These are phyloP conservation scores for Struthio camelus DNA, from an alignment of 2,113 vertebrate genomes.

Conservation along the genomic window DNA sequence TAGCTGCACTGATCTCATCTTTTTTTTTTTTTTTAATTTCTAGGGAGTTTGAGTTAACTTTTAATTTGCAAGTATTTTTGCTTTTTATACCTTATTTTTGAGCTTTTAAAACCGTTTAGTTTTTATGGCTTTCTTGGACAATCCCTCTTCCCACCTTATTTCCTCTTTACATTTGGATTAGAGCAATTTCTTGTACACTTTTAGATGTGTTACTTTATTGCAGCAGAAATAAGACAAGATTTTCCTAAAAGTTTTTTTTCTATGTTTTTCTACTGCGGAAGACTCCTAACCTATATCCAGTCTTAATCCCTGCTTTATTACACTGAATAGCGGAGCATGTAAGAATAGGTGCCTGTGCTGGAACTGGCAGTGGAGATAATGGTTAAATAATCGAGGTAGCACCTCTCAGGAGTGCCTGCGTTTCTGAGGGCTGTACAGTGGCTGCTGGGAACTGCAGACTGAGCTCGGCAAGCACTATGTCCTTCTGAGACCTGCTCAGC, in stretches of 20 bases:
- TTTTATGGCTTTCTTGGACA: not conserved
- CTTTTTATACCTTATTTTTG: not conserved
- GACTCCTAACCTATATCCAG: not conserved
- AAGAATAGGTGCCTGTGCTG: not conserved
- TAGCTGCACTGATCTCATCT: no score
- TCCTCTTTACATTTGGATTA: not conserved
- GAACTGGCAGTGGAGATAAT: not conserved
- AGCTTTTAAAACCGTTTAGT: not conserved
- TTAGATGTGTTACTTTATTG: not conserved
- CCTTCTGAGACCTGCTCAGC: not conserved
- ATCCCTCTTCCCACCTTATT: not conserved
- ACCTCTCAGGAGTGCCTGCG: not conserved
- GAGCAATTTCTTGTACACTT: not conserved
- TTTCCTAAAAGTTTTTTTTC: no score
- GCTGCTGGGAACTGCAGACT: not conserved
- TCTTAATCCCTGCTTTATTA: not conserved
- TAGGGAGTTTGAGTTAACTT: no score
- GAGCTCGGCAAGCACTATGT: not conserved
- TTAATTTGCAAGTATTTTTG: no score
- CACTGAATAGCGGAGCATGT: not conserved
- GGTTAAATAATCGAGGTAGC: not conserved
- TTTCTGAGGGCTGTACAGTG: not conserved
- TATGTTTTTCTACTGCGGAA: rapidly evolving
- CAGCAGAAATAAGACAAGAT: not conserved
- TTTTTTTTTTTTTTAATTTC: no score